phyloP scores from a whole-genome alignment of 1,140 invertebrate species.

The Trialeurodes vaporariorum region DNA sequence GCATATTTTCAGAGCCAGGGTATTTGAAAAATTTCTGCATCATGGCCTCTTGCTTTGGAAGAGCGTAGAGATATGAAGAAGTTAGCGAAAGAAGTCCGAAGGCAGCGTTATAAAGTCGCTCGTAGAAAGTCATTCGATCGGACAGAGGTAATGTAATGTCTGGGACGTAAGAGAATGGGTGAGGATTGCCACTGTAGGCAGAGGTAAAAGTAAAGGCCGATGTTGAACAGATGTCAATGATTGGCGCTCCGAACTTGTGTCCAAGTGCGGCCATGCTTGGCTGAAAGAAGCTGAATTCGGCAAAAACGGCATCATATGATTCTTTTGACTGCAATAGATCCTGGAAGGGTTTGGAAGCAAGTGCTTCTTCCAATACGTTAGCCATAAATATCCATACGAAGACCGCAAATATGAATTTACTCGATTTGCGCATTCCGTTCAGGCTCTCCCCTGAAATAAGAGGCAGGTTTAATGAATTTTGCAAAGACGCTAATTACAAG shows the following conservation, averaged over 20 bases:
- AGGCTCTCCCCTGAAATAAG: no score
- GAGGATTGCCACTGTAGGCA: neutral
- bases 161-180: slow-evolving; percentile 6
- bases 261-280: neutral
- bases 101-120: neutral
- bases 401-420: no score
- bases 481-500: no score
- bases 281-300: neutral
- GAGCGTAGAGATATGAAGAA: neutral
- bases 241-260: neutral
- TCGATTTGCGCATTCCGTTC: no score
- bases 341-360: no score
- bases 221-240: no score
- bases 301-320: neutral
- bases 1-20: slow-evolving; percentile 3
- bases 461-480: no score
- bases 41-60: neutral
- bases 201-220: no score
- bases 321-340: neutral
- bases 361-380: no score
- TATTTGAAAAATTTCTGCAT: neutral
- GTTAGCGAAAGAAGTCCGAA: neutral
- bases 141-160: neutral
- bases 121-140: neutral
- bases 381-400: no score